phyloP scores from a whole-genome alignment of 2,113 vertebrate species.

The Pogonocichla stellata region DNA sequence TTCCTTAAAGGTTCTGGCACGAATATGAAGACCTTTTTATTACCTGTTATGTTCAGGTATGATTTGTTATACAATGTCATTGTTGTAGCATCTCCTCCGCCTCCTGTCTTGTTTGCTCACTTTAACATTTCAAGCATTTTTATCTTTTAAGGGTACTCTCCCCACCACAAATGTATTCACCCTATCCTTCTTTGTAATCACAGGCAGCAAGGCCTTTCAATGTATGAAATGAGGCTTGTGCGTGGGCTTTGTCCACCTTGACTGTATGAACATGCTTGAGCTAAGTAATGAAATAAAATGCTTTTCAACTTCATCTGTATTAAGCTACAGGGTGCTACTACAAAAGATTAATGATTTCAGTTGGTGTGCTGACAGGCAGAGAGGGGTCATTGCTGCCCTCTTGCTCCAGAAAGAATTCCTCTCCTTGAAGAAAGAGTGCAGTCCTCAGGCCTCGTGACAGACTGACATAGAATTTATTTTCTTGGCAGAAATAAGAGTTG shows the following conservation, averaged over 20 bases:
- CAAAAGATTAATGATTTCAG: background rate
- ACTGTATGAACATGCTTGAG: background rate
- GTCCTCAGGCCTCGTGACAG: background rate
- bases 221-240: background rate
- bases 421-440: background rate
- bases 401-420: background rate
- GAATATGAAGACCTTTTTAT: background rate
- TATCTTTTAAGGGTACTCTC: background rate
- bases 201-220: background rate
- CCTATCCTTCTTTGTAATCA: background rate
- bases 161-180: background rate
- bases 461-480: slow-evolving; percentile 26
- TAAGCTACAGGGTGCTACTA: background rate
- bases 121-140: background rate
- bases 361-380: background rate
- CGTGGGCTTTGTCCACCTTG: background rate
- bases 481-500: background rate
- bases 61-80: background rate
- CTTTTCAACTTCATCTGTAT: background rate
- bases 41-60: background rate
- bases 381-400: background rate
- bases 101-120: background rate
- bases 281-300: background rate
- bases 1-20: background rate
- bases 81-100: background rate